These are phyloP conservation scores for Eudasyphora cyanicolor DNA, from an alignment of 2,888 invertebrate genomes.

Conservation along the genomic window DNA sequence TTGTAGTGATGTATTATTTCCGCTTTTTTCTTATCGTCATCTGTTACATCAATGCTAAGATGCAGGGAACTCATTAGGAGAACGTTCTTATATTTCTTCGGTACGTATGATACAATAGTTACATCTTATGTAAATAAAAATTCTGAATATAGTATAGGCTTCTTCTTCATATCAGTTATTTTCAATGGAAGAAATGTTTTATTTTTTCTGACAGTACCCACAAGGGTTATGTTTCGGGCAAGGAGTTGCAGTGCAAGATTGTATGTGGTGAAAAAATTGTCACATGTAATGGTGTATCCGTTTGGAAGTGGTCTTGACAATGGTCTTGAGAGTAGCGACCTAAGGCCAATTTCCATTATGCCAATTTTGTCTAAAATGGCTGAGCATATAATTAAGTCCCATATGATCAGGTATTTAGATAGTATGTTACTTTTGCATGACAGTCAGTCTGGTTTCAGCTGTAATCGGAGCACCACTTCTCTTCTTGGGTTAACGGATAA, in stretches of 20 bases:
- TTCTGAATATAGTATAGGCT: slow-evolving; percentile 9
- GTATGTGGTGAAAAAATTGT: slow-evolving; percentile 37
- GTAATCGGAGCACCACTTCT: too few species aligned
- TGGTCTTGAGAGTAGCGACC: too few species aligned
- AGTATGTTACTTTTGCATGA: too few species aligned
- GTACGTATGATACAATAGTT: slow-evolving; percentile 29
- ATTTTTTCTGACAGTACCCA: slow-evolving; percentile 9
- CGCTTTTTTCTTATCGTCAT: slow-evolving; percentile 6
- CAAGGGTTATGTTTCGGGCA: slow-evolving; percentile 24
- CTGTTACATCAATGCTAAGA: neutral
- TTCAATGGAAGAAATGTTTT: slow-evolving; percentile 3
- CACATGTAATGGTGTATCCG: neutral
- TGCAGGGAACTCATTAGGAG: neutral
- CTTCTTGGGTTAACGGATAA: too few species aligned
- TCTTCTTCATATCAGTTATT: slow-evolving; percentile 31
- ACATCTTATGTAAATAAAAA: slow-evolving; percentile 32
- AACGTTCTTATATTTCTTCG: slow-evolving; percentile 24
- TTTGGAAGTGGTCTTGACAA: neutral
- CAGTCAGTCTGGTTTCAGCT: too few species aligned
- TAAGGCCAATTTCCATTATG: too few species aligned
- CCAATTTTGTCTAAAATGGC: too few species aligned
- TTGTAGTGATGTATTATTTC: slow-evolving; percentile 17
- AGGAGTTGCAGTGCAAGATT: slow-evolving; percentile 9
- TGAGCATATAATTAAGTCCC: too few species aligned
- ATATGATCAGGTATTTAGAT: too few species aligned